phyloP scores from a whole-genome alignment of 2,113 vertebrate genomes.

The Condylura cristata region DNA sequence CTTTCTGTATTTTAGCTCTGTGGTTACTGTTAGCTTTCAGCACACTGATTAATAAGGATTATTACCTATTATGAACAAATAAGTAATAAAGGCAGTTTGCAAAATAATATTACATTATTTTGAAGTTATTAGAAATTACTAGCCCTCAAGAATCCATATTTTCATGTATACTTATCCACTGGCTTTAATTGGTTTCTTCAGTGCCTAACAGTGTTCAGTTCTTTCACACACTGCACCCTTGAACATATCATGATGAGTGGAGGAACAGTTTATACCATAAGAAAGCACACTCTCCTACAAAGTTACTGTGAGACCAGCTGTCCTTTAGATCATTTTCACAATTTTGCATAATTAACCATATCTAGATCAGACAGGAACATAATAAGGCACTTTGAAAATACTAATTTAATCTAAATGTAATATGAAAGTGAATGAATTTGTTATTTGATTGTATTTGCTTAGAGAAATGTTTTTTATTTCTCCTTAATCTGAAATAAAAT shows the following conservation, averaged over 20 bases:
- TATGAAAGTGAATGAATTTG: neutral
- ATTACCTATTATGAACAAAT: neutral
- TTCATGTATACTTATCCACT: neutral
- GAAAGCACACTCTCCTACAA: neutral
- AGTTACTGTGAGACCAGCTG: neutral
- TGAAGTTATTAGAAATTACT: neutral
- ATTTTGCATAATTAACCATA: neutral
- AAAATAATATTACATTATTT: conserved; percentile 20
- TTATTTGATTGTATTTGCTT: neutral
- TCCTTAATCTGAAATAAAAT: conserved; percentile 29
- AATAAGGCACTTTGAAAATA: conserved; percentile 15
- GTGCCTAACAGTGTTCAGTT: neutral
- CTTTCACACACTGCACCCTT: neutral
- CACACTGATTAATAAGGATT: conserved; percentile 11
- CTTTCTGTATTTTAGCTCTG: conserved; percentile 43
- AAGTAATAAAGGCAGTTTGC: conserved; percentile 28
- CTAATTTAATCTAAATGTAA: conserved; percentile 22
- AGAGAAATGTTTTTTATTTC: neutral
- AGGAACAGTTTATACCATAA: neutral
- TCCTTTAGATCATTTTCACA: neutral
- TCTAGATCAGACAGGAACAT: neutral
- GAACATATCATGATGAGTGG: neutral
- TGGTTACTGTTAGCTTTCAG: neutral
- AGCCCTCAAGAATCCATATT: neutral
- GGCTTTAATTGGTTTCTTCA: neutral